A percentile compares a stretch with the other conserved stretches of the same genome.
These are phyloP conservation scores for Cottus gobio DNA, from an alignment of 2,113 vertebrate genomes.

Conservation along the genomic window DNA sequence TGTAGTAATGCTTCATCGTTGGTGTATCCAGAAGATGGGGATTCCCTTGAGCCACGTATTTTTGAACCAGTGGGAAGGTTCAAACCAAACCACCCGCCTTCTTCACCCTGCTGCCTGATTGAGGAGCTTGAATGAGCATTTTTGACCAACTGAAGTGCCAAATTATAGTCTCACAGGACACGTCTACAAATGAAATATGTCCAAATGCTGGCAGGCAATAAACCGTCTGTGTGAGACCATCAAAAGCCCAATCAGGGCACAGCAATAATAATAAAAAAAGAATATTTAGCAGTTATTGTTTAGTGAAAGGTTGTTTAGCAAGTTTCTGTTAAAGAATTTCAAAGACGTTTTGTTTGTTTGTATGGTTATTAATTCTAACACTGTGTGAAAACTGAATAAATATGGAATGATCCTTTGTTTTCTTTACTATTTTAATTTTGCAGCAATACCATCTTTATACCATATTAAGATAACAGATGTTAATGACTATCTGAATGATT, in stretches of 20 bases:
- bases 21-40: constrained; percentile 35
- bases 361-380: constrained; percentile 8
- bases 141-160: neutral
- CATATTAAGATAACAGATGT: neutral
- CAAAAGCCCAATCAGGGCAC: neutral
- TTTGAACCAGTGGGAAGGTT: constrained; percentile 7
- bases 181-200: neutral
- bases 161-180: neutral
- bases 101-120: constrained; percentile 57
- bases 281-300: neutral
- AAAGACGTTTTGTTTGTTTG: neutral
- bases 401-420: neutral
- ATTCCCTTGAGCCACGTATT: neutral
- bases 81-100: constrained; percentile 6
- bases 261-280: neutral
- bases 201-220: neutral
- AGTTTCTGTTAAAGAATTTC: neutral
- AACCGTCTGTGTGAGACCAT: neutral
- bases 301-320: neutral
- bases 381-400: constrained; percentile 1
- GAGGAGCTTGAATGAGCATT: constrained; percentile 72
- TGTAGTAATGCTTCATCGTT: constrained; percentile 12
- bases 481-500: neutral
- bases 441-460: neutral
- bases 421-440: neutral